Conservation (phyloP, 2,888 invertebrate genomes). For the Amphimallon solstitiale region DNA sequence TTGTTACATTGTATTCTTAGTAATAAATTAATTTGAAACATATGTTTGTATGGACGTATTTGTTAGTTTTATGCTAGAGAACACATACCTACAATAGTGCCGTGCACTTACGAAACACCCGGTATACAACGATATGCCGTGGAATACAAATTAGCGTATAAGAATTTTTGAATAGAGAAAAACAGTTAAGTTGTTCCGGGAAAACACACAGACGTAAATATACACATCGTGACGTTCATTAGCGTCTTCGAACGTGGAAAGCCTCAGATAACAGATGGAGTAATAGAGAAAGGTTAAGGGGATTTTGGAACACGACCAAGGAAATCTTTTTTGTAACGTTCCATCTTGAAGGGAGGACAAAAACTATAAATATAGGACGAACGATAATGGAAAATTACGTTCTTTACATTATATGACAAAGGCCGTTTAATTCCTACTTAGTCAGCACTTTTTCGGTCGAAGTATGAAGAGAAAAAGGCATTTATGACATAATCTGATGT, state of each 20-base stretch:
- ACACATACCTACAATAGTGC: too few species aligned
- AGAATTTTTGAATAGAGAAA: too few species aligned
- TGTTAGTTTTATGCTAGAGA: too few species aligned
- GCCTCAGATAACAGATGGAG: background rate
- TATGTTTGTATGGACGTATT: too few species aligned
- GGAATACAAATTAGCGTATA: too few species aligned
- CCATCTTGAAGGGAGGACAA: background rate
- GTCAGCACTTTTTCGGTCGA: background rate
- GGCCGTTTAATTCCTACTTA: background rate
- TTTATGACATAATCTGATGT: background rate
- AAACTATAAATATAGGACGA: background rate
- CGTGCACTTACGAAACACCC: too few species aligned
- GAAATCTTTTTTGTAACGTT: background rate
- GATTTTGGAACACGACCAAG: constrained; percentile 7
- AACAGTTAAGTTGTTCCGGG: too few species aligned
- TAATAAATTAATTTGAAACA: too few species aligned
- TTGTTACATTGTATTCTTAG: too few species aligned
- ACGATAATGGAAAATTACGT: background rate
- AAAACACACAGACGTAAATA: background rate
- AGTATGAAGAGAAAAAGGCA: background rate
- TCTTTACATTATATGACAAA: background rate
- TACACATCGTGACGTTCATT: background rate
- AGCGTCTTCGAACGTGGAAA: background rate
- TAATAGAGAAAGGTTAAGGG: background rate
- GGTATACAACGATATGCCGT: too few species aligned